Base-by-base conservation (phyloP, 1,140 invertebrate species). In the Hyphantria cunea region DNA sequence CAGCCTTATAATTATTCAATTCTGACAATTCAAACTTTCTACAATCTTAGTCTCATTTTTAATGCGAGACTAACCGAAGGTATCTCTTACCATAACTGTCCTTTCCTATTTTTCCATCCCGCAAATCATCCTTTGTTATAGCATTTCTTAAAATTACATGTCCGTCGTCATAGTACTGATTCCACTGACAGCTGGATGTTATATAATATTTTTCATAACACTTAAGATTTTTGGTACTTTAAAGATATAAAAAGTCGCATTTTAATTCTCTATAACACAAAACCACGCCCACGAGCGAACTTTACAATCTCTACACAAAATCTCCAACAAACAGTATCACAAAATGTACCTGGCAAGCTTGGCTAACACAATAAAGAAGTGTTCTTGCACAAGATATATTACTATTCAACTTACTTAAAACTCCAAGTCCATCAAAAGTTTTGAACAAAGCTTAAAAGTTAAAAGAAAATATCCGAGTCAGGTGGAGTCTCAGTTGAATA, bases 341-440 rank as follows among this genome's bases (percentile, higher is more conserved):
- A 49, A 49, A 58, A 58, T 31, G 33, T 7, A 48, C 45, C 37
- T 60, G 48, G 48, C 45, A 60, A 51, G 34, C 25, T 64, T 42
- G 51, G 55, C 62, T 72, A 72, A 73, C 63, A 58, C 69, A 67
- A 70, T 73, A 72, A 70, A 72, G 68, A 52, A 67, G 58, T 66
- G 51, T 56, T 59, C 64, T 54, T 52, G 66, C 68, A 49, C 72
- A 86, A 87, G 83, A 89, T 86, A 82, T 87, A 89, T 87, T 86
- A 86, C 85, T 86, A 90, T 90, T 86, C 82, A 87, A 88, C 81
- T 85, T 79, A 86, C 82, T 89, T 88, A 89, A 90, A 90, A 87
- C 80, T 86, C 76, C 70, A 80, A 88, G 82, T 88, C 84, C 84
- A 90, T 90, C 85, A 90, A 85, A 86, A 88, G 74, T 89, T 88